Conservation (phyloP, 2,113 vertebrate species). For the Phycodurus eques region DNA sequence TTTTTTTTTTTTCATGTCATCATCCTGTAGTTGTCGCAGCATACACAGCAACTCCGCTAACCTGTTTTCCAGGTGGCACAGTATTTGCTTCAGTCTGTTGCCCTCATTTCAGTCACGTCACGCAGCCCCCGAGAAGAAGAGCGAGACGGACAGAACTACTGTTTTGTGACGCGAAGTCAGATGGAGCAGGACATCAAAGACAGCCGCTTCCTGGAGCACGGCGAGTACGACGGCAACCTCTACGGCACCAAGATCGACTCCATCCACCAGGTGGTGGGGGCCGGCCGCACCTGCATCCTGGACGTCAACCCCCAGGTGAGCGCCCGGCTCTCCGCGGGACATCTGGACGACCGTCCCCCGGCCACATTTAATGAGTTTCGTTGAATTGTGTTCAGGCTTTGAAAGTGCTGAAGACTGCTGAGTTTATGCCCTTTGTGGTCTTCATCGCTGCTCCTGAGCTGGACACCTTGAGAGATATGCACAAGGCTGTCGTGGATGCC, state of each 20-base stretch:
- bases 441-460: constrained; percentile 95
- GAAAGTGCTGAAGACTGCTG: constrained; percentile 91
- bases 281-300: constrained; percentile 91
- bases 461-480: constrained; percentile 92
- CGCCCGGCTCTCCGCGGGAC: neutral
- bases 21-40: neutral
- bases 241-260: constrained; percentile 98
- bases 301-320: constrained; percentile 95
- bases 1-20: neutral
- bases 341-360: no score
- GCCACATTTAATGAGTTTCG: neutral
- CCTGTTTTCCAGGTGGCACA: no score
- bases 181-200: constrained; percentile 94
- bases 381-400: constrained; percentile 78
- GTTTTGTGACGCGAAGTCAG: constrained; percentile 85
- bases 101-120: constrained; percentile 83
- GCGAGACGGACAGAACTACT: constrained; percentile 89
- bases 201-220: constrained; percentile 91
- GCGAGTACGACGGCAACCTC: constrained; percentile 95
- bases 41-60: no score
- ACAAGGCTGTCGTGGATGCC: constrained; percentile 95
- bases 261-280: constrained; percentile 89
- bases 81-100: neutral
- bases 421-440: constrained; percentile 98
- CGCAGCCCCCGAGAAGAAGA: constrained; percentile 91